phyloP scores from a whole-genome alignment of 1,140 invertebrate species.

The Vanessa atalanta region DNA sequence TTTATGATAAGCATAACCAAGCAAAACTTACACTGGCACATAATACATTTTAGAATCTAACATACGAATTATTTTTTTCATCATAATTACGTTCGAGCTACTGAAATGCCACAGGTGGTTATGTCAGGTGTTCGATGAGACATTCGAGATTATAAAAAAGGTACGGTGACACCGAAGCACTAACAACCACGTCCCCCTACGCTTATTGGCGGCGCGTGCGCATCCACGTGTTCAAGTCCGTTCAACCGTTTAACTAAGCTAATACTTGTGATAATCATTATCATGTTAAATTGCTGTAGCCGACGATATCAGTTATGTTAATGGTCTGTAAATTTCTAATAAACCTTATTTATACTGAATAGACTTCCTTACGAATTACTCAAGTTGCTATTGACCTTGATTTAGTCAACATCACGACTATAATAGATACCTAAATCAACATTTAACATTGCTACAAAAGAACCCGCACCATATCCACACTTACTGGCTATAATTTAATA shows the following conservation, averaged over 20 bases:
- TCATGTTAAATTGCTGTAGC: conserved; percentile 27
- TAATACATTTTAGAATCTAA: not conserved
- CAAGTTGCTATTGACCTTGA: not conserved
- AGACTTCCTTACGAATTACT: not conserved
- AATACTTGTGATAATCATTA: conserved; percentile 34
- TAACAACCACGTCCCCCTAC: conserved; percentile 29
- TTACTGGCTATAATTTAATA: conserved; percentile 76
- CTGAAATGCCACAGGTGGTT: conserved; percentile 27
- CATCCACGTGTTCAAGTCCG: conserved; percentile 52
- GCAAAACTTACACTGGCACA: not conserved
- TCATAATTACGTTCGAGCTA: not conserved
- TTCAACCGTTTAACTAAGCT: conserved; percentile 33
- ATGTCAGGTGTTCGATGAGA: conserved; percentile 25
- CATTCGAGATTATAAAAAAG: conserved; percentile 29
- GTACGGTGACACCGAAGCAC: conserved; percentile 17
- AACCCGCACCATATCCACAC: conserved; percentile 61
- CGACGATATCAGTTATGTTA: conserved; percentile 17
- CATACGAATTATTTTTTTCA: not conserved
- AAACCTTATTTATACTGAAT: not conserved
- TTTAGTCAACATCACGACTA: conserved; percentile 14
- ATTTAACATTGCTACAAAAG: conserved; percentile 52
- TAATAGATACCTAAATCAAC: conserved; percentile 12
- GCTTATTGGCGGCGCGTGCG: conserved; percentile 59
- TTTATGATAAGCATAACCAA: not conserved
- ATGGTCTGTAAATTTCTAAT: not conserved